phyloP scores from a whole-genome alignment of 1,140 invertebrate genomes.

The Caenorhabditis tropicalis region DNA sequence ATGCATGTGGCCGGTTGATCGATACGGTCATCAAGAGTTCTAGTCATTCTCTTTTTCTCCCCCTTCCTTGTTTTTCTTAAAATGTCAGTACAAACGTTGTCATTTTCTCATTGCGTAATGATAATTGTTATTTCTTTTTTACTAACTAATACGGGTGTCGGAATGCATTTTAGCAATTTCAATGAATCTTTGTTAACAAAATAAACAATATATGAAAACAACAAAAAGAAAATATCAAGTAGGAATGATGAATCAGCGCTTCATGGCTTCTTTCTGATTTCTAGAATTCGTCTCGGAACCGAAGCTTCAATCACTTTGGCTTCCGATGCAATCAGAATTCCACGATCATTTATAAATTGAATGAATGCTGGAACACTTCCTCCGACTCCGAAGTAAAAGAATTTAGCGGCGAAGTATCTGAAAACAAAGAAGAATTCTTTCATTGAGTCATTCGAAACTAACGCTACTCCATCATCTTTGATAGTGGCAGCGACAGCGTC shows the following conservation, averaged over 20 bases:
- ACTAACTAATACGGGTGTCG: conserved; percentile 4
- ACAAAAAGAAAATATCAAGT: background rate
- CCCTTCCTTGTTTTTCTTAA: background rate
- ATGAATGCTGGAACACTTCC: conserved; percentile 62
- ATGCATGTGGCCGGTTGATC: conserved; percentile 56
- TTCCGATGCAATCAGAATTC: background rate
- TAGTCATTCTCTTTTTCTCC: background rate
- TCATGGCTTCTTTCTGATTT: background rate
- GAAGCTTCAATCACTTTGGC: background rate
- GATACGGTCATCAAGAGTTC: conserved; percentile 56
- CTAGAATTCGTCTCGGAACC: conserved; percentile 34
- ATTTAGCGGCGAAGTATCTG: conserved; percentile 72
- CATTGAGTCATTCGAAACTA: background rate
- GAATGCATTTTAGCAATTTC: background rate
- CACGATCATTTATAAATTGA: conserved; percentile 44
- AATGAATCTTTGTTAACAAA: background rate
- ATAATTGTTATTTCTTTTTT: background rate
- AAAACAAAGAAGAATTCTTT: conserved; percentile 1
- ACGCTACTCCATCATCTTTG: conserved; percentile 67
- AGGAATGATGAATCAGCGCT: background rate
- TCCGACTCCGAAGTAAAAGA: conserved; percentile 72
- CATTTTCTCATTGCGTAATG: background rate
- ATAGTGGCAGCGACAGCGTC: conserved; percentile 64
- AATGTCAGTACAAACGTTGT: conserved; percentile 24
- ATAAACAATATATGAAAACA: background rate